A percentile compares a stretch with the other conserved stretches of the same genome.
phyloP scores from a whole-genome alignment of 2,113 vertebrate genomes.

The Gopherus evgoodei region DNA sequence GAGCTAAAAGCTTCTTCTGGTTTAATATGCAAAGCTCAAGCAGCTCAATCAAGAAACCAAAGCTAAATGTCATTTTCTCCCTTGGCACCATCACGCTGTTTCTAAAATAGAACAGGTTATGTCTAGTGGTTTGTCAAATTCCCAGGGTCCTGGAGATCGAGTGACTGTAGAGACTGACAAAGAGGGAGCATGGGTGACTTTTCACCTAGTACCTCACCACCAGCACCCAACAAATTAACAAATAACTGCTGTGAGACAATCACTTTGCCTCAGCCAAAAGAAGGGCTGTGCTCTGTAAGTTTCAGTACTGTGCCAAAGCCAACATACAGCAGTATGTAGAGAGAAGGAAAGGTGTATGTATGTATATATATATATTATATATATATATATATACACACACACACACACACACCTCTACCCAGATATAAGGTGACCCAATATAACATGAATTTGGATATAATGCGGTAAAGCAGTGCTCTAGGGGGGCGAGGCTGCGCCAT shows the following conservation, averaged over 20 bases:
- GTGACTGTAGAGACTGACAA: rapidly evolving
- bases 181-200: not conserved
- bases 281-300: not conserved
- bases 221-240: rapidly evolving
- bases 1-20: slow-evolving; percentile 8
- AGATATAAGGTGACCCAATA: too few relatives aligned
- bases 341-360: too few relatives aligned
- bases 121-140: not conserved
- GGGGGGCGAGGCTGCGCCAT: too few relatives aligned
- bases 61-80: slow-evolving; percentile 50
- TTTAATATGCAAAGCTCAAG: slow-evolving; percentile 35
- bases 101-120: not conserved
- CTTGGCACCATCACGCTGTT: slow-evolving; percentile 14
- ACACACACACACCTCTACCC: too few relatives aligned
- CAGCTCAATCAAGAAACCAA: slow-evolving; percentile 50
- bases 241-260: rapidly evolving
- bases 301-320: rapidly evolving
- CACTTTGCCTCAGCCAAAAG: not conserved
- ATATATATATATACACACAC: too few relatives aligned
- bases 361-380: too few relatives aligned
- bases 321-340: not conserved
- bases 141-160: rapidly evolving
- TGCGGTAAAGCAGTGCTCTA: too few relatives aligned
- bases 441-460: too few relatives aligned
- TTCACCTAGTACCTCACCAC: rapidly evolving